These are phyloP conservation scores for Neopelma chrysocephalum DNA, from an alignment of 2,797 vertebrate species.

Conservation along the genomic window DNA sequence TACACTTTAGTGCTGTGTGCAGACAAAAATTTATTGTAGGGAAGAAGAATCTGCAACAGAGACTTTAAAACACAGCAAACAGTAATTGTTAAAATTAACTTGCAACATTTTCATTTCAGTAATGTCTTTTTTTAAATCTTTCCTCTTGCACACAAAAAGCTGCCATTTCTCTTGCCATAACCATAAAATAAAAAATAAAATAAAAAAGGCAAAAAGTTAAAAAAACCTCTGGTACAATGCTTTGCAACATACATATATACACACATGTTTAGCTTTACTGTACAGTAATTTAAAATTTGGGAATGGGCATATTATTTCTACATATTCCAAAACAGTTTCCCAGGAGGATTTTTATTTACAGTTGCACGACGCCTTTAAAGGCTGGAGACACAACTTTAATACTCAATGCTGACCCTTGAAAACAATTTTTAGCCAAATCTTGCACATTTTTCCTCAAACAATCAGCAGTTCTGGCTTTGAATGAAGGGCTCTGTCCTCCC, in stretches of 20 bases:
- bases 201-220: background rate
- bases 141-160: background rate
- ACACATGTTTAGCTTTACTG: background rate
- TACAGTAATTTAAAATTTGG: background rate
- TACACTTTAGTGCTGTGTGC: rapidly evolving
- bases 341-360: background rate
- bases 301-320: background rate
- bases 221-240: background rate
- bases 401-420: background rate
- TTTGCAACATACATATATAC: background rate
- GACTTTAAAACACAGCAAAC: background rate
- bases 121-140: background rate
- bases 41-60: background rate
- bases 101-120: background rate
- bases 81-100: background rate
- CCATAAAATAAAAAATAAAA: background rate
- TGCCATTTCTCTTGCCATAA: background rate
- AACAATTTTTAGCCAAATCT: background rate
- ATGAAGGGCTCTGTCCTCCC: background rate
- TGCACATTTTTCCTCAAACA: background rate
- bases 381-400: background rate
- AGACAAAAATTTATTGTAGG: background rate
- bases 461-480: rapidly evolving
- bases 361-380: background rate
- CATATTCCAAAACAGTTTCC: background rate